A percentile compares a stretch with the other conserved stretches of the same genome.
Evolutionary conservation across 1,140 invertebrate genomes (phyloP).

Genomic region (Atta texana): DNA sequence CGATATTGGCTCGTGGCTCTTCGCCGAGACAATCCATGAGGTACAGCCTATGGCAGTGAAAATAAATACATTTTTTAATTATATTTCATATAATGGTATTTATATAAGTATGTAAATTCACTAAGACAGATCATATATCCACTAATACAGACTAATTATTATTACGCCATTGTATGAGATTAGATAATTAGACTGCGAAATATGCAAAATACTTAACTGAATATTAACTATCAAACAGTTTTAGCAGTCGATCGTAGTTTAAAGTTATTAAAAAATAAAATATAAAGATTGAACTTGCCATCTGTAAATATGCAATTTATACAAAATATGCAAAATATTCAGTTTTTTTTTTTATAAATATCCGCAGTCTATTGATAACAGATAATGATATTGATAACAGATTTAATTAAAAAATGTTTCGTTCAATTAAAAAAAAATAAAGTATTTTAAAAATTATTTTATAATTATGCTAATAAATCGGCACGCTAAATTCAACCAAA

Average conservation of each 20-base stretch:
- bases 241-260: too few species aligned
- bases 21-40: constrained; percentile 62
- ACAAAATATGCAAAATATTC: too few species aligned
- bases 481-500: not conserved
- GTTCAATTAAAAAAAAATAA: not conserved
- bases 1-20: constrained; percentile 65
- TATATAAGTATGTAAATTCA: not conserved
- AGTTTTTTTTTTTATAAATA: too few species aligned
- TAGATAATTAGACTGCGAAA: too few species aligned
- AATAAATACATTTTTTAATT: constrained; percentile 14
- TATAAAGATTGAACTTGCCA: too few species aligned
- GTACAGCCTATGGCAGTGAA: constrained; percentile 66
- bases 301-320: too few species aligned
- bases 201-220: too few species aligned
- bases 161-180: not conserved
- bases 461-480: not conserved
- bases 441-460: constrained; percentile 1
- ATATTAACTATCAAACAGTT: too few species aligned
- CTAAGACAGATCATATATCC: not conserved
- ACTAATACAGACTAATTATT: not conserved
- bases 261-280: too few species aligned
- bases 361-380: not conserved
- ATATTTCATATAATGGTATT: not conserved
- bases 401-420: not conserved
- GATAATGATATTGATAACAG: not conserved